phyloP scores from a whole-genome alignment of 2,797 vertebrate species.

The Geotrypetes seraphini region DNA sequence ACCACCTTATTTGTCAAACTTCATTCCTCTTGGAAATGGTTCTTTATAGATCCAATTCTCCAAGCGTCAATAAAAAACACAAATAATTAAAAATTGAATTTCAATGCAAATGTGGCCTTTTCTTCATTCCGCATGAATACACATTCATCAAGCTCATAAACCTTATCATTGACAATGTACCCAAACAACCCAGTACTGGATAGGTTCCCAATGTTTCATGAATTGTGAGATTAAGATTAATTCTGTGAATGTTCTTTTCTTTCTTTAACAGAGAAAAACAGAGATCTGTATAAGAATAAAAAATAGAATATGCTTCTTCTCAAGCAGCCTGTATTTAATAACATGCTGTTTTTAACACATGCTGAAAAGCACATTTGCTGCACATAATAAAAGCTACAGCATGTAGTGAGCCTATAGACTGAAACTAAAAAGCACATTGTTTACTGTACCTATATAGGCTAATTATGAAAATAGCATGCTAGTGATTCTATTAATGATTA shows the following conservation, averaged over 20 bases:
- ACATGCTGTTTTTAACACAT: no score
- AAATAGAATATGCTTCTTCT: no score
- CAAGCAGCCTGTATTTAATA: no score
- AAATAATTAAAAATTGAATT: constrained; percentile 62
- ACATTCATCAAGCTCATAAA: constrained; percentile 46
- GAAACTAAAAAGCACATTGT: no score
- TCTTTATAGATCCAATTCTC: constrained; percentile 43
- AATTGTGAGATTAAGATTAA: constrained; percentile 35
- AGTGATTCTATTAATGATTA: no score
- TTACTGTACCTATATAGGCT: no score
- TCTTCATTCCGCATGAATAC: constrained; percentile 41
- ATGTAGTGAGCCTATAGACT: no score
- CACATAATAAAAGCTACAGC: no score
- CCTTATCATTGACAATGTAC: constrained; percentile 32
- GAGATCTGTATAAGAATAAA: no score
- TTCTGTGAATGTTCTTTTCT: constrained; percentile 26
- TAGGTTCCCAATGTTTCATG: constrained; percentile 35
- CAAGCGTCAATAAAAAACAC: constrained; percentile 47
- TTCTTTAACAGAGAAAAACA: constrained; percentile 31
- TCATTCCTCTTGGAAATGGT: constrained; percentile 24
- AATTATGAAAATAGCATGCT: no score
- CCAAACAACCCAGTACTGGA: constrained; percentile 31
- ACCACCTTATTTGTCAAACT: constrained; percentile 32
- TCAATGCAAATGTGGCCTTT: constrained; percentile 70
- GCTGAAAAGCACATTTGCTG: no score